These are phyloP conservation scores for Tupiocoris notatus DNA, from an alignment of 2,888 invertebrate genomes.

Conservation along the genomic window DNA sequence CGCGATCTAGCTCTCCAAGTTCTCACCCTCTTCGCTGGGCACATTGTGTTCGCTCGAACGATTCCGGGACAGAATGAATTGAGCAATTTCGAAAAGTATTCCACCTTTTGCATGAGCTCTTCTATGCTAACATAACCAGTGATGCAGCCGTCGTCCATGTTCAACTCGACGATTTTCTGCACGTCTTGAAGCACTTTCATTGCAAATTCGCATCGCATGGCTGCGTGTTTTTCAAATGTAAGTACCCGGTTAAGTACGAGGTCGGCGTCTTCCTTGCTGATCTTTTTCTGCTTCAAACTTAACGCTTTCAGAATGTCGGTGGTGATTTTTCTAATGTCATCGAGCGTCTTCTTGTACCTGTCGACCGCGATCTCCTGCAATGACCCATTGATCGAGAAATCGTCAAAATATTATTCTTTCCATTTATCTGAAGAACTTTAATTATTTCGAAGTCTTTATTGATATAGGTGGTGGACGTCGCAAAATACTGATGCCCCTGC, in stretches of 20 bases:
- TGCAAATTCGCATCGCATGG: conserved; percentile 5
- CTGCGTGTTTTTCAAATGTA: conserved; percentile 34
- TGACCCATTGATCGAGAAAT: no score
- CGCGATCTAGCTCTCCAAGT: neutral
- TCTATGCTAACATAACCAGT: neutral
- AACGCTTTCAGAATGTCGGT: neutral
- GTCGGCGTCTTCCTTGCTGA: conserved; percentile 18
- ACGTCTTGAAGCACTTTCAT: conserved; percentile 15
- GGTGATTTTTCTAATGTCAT: conserved; percentile 25
- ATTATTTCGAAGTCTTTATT: no score
- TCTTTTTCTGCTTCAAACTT: neutral
- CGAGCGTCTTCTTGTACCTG: conserved; percentile 24
- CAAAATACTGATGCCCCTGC: no score
- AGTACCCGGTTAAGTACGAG: conserved; percentile 21
- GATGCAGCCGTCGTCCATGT: neutral
- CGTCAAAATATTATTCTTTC: no score
- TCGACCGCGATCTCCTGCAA: conserved; percentile 30
- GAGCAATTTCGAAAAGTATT: conserved; percentile 24
- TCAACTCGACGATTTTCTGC: conserved; percentile 13
- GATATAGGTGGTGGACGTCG: no score
- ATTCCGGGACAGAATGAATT: conserved; percentile 26
- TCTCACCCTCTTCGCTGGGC: neutral
- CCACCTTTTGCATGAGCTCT: conserved; percentile 16
- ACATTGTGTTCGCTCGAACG: neutral
- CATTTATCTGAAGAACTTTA: no score